Conservation (phyloP, 1,140 invertebrate genomes). For the Luehdorfia chinensis region DNA sequence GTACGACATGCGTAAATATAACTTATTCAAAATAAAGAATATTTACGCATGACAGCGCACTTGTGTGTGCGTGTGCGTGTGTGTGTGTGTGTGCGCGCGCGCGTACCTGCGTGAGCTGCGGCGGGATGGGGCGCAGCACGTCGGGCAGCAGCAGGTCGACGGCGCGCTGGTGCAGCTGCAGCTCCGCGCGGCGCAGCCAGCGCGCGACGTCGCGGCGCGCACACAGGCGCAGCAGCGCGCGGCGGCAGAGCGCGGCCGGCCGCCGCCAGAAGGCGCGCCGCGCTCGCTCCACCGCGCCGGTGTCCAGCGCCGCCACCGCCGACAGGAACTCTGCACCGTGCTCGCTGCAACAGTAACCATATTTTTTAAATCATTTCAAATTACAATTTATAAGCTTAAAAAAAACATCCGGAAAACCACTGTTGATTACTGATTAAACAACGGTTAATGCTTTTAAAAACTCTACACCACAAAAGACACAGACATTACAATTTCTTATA, state of each 20-base stretch:
- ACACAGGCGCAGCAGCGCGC: conserved; percentile 32
- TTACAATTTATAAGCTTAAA: no score
- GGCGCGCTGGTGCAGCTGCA: conserved; percentile 96
- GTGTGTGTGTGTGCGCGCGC: no score
- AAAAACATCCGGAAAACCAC: no score
- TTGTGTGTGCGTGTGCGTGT: no score
- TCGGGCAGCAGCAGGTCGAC: conserved; percentile 98
- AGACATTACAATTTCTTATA: no score
- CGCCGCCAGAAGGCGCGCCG: conserved; percentile 96
- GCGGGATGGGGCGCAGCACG: conserved; percentile 95
- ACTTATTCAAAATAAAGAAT: no score
- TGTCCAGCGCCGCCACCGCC: conserved; percentile 95
- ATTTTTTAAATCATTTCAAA: no score
- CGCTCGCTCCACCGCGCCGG: conserved; percentile 91
- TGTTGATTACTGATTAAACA: no score
- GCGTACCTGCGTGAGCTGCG: conserved; percentile 90
- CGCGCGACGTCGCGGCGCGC: conserved; percentile 44
- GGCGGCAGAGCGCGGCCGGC: conserved; percentile 34
- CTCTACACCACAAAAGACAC: no score
- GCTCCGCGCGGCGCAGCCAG: conserved; percentile 88
- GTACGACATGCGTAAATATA: no score
- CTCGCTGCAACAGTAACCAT: conserved; percentile 84
- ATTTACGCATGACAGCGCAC: no score
- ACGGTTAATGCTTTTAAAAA: no score
- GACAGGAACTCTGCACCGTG: conserved; percentile 96